Evolutionary conservation across 2,797 vertebrate genomes (phyloP), one percentile per base, ranked within the genome.

Genomic region (Gobionotothen gibberifrons): DNA sequence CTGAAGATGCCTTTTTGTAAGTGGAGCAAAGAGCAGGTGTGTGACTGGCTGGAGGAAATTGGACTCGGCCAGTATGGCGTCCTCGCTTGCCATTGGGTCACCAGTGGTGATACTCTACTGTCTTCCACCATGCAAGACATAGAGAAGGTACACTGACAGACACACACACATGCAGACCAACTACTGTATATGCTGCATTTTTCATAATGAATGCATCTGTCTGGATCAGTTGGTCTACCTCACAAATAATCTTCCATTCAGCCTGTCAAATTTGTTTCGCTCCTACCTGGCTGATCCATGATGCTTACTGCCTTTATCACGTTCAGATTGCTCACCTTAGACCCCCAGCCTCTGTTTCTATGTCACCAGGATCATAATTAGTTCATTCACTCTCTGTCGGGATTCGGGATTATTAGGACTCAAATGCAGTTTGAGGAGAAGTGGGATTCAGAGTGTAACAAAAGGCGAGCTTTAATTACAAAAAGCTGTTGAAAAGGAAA

Each of bases 11-110:
- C 97, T 0, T 98, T 99, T 82, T 93, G 95, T 7, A 97, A 97
- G 86, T 99, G 98, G 98, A 96, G 82, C 86, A 93, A 94, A 3
- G 98, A 99, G 67, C 96, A 97, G 77, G 96, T 99, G 57, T 98
- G 97, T 59, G 90, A 92, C 0, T 99, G 98, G 98, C 93, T 99
- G 0, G 97, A 98, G 84, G 97, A 99, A 70, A 95, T 95, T 0
- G 98, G 98, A 29, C 92, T 99, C 0, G 94, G 95, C 42, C 97
- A 98, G 84, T 99, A 99, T 0, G 88, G 93, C 83, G 91, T 95
- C 72, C 94, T 96, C 54, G 96, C 97, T 58, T 91, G 94, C 49
- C 96, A 97, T 55, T 99, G 97, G 97, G 94, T 97, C 85, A 94
- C 82, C 11, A 94, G 95, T 2, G 97, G 98, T 54, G 96, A 99